Base-by-base conservation (phyloP, 64 coral and sea anemone genomes). In the Pachyseris speciosa region DNA sequence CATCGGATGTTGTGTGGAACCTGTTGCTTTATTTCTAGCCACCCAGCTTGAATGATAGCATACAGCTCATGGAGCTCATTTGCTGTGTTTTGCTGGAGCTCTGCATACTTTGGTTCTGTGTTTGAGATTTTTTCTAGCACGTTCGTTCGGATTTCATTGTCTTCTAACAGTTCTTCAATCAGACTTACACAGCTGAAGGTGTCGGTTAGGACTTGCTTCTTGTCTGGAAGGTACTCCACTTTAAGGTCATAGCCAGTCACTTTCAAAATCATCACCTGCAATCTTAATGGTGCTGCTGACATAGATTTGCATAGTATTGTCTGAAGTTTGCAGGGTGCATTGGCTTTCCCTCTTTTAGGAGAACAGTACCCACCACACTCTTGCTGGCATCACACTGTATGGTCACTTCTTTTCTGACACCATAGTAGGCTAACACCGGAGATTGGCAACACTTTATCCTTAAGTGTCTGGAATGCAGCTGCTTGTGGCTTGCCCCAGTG, bases 371-470 rank as follows among this genome's bases (percentile, higher is more conserved):
- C 9, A 83, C 59, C 20, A 81, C 80, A 70, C 43, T 89, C 47
- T 89, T 89, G 24, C 86, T 89, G 55, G 86, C 81, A 32, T 94
- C 93, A 49, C 86, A 90, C 30, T 85, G 67, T 67, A 90, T 76
- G 1, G 86, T 90, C 5, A 42, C 41, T 19, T 70, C 30, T 41
- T 91, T 91, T 0, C 28, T 91, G 49, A 91, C 89, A 37, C 83
- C n/a, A n/a, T n/a, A n/a, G n/a, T n/a, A n/a, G n/a, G n/a, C n/a
- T n/a, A n/a, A n/a, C n/a, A n/a, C n/a, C 88, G 73, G 73, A 31
- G 55, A 34, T 67, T 39, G 28, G 32, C 64, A 83, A 47, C 65
- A 91, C 53, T 61, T 17, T n/a, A 31, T 72, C 67, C 59, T 83
- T 91, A 41, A 83, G 61, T 24, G 28, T 64, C 34, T n/a, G n/a